Evolutionary conservation across 2,113 vertebrate species (phyloP).

Genomic region (Furnarius figulus): DNA sequence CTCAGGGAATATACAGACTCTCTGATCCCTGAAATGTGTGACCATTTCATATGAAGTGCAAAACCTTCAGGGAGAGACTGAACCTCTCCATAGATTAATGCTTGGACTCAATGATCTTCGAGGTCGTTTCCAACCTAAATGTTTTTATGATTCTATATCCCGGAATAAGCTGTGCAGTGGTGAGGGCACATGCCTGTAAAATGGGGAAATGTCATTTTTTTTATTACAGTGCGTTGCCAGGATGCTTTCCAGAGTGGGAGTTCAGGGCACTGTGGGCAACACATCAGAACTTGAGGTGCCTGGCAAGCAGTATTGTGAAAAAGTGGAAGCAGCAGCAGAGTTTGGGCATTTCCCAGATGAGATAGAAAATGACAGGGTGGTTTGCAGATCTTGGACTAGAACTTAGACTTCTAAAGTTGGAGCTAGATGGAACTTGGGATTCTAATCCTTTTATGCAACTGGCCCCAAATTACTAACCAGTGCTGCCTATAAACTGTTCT

Average conservation of each 20-base stretch:
- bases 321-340: neutral
- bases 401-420: neutral
- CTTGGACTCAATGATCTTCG: neutral
- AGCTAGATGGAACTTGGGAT: neutral
- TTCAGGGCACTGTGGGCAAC: neutral
- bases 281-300: neutral
- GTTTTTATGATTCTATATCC: neutral
- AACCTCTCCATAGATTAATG: neutral
- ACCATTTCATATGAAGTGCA: neutral
- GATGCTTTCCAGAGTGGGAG: neutral
- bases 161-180: neutral
- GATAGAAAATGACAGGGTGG: conserved; percentile 15
- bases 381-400: neutral
- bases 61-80: neutral
- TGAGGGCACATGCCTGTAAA: neutral
- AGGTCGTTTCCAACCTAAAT: neutral
- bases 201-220: neutral
- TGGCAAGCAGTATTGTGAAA: neutral
- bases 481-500: neutral
- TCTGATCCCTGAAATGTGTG: neutral
- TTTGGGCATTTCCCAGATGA: neutral
- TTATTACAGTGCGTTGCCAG: neutral
- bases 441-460: conserved; percentile 5
- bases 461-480: neutral
- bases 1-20: neutral